Percentiles rank a stretch among this genome's conserved stretches.
phyloP scores from a whole-genome alignment of 30 jellyfish, hydroid and myxozoan species.

The Rhopilema esculentum region DNA sequence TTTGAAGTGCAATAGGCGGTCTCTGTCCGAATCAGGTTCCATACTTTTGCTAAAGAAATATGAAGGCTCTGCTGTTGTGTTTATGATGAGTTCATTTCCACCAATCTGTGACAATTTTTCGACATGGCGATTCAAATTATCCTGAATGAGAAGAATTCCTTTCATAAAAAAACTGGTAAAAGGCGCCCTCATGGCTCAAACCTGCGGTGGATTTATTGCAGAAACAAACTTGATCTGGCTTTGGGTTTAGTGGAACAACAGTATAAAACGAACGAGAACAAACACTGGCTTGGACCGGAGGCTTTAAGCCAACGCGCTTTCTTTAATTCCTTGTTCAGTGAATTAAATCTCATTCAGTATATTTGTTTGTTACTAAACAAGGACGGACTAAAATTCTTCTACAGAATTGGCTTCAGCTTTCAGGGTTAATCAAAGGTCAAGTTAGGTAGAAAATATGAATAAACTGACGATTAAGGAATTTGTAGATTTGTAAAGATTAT shows the following conservation, averaged over 20 bases:
- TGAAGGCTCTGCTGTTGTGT: too few relatives aligned
- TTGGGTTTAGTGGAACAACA: neutral
- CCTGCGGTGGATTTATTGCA: too few relatives aligned
- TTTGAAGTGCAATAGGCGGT: too few relatives aligned
- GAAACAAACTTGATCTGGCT: neutral
- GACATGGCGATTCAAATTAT: too few relatives aligned
- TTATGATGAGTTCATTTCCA: too few relatives aligned
- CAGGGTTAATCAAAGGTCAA: slow-evolving; percentile 10
- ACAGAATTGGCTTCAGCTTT: slow-evolving; percentile 17
- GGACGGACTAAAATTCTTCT: neutral
- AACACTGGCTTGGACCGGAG: neutral
- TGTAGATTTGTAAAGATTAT: slow-evolving; percentile 10
- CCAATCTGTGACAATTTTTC: too few relatives aligned
- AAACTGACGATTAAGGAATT: neutral
- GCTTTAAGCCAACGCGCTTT: slow-evolving; percentile 12
- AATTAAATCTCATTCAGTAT: slow-evolving; percentile 19
- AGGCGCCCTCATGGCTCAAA: too few relatives aligned
- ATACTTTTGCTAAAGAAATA: too few relatives aligned
- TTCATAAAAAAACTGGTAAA: too few relatives aligned
- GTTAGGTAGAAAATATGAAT: slow-evolving; percentile 8
- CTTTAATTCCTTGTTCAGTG: neutral
- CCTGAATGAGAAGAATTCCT: too few relatives aligned
- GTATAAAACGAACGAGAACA: neutral
- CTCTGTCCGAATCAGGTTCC: too few relatives aligned
- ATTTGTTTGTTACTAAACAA: neutral